phyloP scores from a whole-genome alignment of 1,140 invertebrate species.

The Lepidurus couesii region DNA sequence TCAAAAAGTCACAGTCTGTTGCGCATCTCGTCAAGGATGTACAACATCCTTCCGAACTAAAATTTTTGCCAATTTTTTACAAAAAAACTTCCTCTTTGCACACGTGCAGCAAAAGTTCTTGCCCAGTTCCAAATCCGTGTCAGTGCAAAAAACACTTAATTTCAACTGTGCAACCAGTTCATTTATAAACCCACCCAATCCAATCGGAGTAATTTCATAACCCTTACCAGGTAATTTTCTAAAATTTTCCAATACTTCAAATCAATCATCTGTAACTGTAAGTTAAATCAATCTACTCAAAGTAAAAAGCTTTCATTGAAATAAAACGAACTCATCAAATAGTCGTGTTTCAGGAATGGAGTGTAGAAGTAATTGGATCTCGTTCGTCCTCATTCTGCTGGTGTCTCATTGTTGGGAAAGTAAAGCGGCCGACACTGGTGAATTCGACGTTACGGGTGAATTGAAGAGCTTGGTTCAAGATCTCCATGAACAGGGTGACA shows the following conservation, averaged over 20 bases:
- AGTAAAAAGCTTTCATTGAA: too few species aligned
- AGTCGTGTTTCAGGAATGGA: not conserved
- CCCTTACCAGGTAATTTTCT: too few species aligned
- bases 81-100: not conserved
- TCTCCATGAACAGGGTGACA: not conserved
- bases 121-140: not conserved
- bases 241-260: too few species aligned
- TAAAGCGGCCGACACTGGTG: not conserved
- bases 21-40: not conserved
- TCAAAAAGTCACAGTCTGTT: not conserved
- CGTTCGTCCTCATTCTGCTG: not conserved
- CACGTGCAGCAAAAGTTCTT: not conserved
- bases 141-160: not conserved
- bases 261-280: too few species aligned
- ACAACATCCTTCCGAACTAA: not conserved
- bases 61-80: not conserved
- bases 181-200: too few species aligned
- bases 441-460: conserved; percentile 15
- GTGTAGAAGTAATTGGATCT: not conserved
- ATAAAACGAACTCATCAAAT: too few species aligned
- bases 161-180: too few species aligned
- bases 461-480: not conserved
- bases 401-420: not conserved
- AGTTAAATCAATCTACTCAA: too few species aligned
- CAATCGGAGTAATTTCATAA: too few species aligned